Evolutionary conservation across 2,113 vertebrate species (phyloP).

Genomic region (Anser brachyrhynchus): DNA sequence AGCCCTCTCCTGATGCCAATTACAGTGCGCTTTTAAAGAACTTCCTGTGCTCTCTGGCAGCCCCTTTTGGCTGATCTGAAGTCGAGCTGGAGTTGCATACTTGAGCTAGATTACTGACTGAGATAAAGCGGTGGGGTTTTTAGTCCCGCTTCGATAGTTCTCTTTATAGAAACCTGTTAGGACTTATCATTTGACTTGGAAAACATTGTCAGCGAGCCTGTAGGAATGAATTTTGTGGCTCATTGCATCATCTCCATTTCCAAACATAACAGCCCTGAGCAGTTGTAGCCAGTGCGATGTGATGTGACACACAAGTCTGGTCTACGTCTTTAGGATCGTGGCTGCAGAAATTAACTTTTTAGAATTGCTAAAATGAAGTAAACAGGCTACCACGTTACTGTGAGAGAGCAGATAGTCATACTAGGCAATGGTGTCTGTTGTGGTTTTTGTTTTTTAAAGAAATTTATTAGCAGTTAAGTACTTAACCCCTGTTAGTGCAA

Average conservation of each 20-base stretch:
- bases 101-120: conserved; percentile 14
- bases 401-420: not conserved
- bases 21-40: not conserved
- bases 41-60: conserved; percentile 33
- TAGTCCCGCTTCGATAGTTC: conserved; percentile 40
- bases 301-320: conserved; percentile 7
- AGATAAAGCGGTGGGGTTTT: conserved; percentile 44
- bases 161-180: conserved; percentile 21
- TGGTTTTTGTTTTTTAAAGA: not conserved
- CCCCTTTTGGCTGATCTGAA: conserved; percentile 34
- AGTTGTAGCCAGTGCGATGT: not conserved
- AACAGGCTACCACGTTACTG: not conserved
- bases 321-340: not conserved
- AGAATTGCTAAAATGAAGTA: not conserved
- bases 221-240: conserved; percentile 36
- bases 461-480: not conserved
- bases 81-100: conserved; percentile 20
- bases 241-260: not conserved
- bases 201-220: not conserved
- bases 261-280: conserved; percentile 12
- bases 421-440: not conserved
- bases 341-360: conserved; percentile 1
- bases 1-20: not conserved
- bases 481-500: not conserved
- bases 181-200: conserved; percentile 44